Base-by-base conservation (phyloP, 2,888 invertebrate genomes). In the Celastrina argiolus region DNA sequence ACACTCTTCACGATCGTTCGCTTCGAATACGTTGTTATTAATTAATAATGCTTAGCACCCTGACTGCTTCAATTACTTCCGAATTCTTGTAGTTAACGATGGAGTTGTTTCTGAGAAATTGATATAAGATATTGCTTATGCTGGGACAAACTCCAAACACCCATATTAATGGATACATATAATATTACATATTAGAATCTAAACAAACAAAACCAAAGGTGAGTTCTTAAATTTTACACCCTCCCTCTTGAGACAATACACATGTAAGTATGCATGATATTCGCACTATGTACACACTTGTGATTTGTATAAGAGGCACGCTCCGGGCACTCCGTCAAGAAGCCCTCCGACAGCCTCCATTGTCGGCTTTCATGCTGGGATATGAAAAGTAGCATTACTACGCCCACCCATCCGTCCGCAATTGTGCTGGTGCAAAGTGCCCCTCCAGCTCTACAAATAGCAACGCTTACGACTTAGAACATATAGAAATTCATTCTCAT, bases 301-400 rank as follows among this genome's bases (percentile, higher is more conserved):
- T 82, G 81, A 83, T 84, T 80, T 81, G 81, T 77, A 76, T 78
- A 84, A 78, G 78, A 79, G 76, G 77, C 82, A 82, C 82, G 78
- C 78, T 77, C 79, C 79, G 72, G 71, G 70, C 65, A 69, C 74
- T 76, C 76, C 70, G 74, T 63, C 67, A 63, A 72, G 74, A 75
- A 79, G 73, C 74, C 74, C 74, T 69, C 64, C 22, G 51, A 64
- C 42, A 28, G 59, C 63, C 64, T 65, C 70, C 67, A 69, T 69
- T 69, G 70, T 72, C 69, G 67, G 69, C 69, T 66, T 67, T 65
- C 56, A 51, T 56, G 51, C 64, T 56, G 66, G 58, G 66, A 66
- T 65, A 67, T 67, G 42, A 65, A 67, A 69, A 67, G 69, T 65
- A 61, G 66, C 64, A 61, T 66, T 65, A 68, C 66, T 39, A 66